Evolutionary conservation across 1,140 invertebrate genomes (phyloP), one percentile per base, ranked within the genome.

Genomic region (Musca vetustissima): DNA sequence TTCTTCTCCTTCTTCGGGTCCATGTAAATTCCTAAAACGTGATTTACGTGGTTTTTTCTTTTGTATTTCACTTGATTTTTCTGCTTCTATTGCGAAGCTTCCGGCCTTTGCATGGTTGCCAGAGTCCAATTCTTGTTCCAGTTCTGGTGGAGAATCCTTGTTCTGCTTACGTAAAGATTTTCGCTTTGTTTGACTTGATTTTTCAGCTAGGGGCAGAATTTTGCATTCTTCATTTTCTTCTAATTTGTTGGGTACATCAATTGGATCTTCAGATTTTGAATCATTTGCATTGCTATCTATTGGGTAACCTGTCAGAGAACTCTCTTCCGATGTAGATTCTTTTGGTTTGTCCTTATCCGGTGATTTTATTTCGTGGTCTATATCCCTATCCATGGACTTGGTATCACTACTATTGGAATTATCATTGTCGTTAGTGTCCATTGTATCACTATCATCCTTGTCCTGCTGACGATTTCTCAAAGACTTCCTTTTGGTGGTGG

Each of bases 141-240:
- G 13, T 0, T 61, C 57, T 9, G 17, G 14, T 9, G 28, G 11
- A 21, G 17, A 17, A 43, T n/a, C 15, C 9, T 36, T 28, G 28
- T n/a, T 43, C 21, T 61, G 57, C 15, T 61, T 36, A 19, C 57
- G 21, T 43, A 61, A 43, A 13, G 57, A 61, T 61, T 61, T 61
- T 61, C n/a, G n/a, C 57, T 61, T 61, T 61, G 28, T n/a, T 13
- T 28, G 24, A 28, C 24, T 32, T 4, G 24, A 28, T 32, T 36
- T 28, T 32, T 59, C 4, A n/a, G 15, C 55, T n/a, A n/a, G n/a
- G n/a, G n/a, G n/a, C 1, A 4, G 17, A 53, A 19, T 53, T n/a
- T n/a, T n/a, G n/a, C n/a, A 11, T 53, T 19, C 19, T 17, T 14
- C 52, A 25, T 6, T 22, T 57, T 25, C 53, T 57, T 15, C 53